Base-by-base conservation (phyloP, 2,113 vertebrate species). In the Xerus inauris region DNA sequence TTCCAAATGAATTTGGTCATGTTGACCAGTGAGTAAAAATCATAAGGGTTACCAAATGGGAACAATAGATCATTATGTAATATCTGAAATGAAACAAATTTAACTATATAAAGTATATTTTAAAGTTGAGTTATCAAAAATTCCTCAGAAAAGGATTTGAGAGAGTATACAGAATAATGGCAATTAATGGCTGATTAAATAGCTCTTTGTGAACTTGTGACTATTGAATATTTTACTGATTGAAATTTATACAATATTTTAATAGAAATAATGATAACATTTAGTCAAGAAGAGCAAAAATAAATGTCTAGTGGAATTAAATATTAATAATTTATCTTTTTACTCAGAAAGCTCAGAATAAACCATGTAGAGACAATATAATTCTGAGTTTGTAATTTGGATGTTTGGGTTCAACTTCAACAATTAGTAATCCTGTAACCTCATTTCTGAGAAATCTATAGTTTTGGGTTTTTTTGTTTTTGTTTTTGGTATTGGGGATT, bases 281-380 rank as follows among this genome's bases (percentile, higher is more conserved):
- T 49, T 83, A 45, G 32, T 22, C 35, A 94, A 80, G 9, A 75
- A 76, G 83, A 75, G 13, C 7, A 89, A 96, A 79, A 73, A 35
- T 6, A 65, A 5, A 87, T 80, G 28, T 17, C 16, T 28, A 71
- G 8, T 47, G 45, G 38, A 94, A 10, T 30, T 87, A 26, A 90
- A 84, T 84, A 38, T 67, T 13, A 84, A 62, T 51, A 93, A 72
- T 80, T 67, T 91, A 85, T 26, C 10, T 59, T 94, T 88, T 83
- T 24, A 64, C 14, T 75, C 22, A 84, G 3, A 49, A 95, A 86
- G 57, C 1, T 22, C 42, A 80, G 49, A 95, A 80, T 42, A 85
- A 92, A 82, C 13, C 19, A 81, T 57, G 28, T 64, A 11, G 35
- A 80, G 3, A 73, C 28, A 93, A 76, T 6, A 62, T 85, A 91